Base-by-base conservation (phyloP, 2,113 vertebrate species). In the Garra rufa region DNA sequence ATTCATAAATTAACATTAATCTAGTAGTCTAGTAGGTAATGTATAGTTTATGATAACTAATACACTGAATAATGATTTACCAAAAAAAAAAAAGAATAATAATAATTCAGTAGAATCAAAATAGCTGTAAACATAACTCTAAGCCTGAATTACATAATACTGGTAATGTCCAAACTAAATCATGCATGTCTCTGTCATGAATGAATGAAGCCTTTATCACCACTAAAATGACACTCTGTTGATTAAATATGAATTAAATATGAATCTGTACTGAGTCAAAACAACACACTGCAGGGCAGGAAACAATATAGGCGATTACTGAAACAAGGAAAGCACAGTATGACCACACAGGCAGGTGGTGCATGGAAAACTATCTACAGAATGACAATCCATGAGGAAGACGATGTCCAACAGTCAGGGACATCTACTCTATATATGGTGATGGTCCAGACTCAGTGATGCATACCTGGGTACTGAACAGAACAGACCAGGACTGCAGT, bases 191-290 rank as follows among this genome's bases (percentile, higher is more conserved):
- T 30, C 14, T 17, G 26, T 65, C 61, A 65, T 65, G 26, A 65
- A 15, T 57, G 55, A 63, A 28, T 63, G 13, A 9, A 1, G 26
- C 9, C 1, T 1, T 9, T 30, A 3, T 65, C 26, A 65, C 13
- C 2, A 65, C 13, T 30, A 63, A 63, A 63, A 30, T 63, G 0
- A 63, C 28, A 26, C 61, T 65, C 26, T 15, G 26, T 7, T 65
- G 26, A 65, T 61, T 65, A 30, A 65, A 65, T 15, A 63, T 28
- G 24, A 63, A 63, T 63, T 63, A 63, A 63, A 63, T 26, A 63
- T 15, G 13, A 63, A 63, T 65, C 61, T 15, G 61, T 59, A 59
- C 10, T 24, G 4, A 65, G 26, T 30, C 61, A 30, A 65, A 65
- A 17, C 26, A 63, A 63, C 15, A 30, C 59, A 63, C 4, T 7